phyloP scores from a whole-genome alignment of 2,888 invertebrate genomes.

The Ophion ellenae region DNA sequence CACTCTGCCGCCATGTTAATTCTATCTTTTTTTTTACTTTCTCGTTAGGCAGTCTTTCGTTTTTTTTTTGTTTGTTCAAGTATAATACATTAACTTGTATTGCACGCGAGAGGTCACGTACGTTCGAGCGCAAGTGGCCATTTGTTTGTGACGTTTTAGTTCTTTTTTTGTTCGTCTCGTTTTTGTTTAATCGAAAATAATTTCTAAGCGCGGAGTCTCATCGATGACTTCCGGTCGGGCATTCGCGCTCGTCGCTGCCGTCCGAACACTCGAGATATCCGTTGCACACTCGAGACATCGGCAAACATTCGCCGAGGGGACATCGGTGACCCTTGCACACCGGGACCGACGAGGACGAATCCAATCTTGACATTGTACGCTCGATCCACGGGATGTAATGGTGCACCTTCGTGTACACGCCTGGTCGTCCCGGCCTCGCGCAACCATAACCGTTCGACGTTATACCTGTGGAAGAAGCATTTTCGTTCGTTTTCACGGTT shows the following conservation, averaged over 20 bases:
- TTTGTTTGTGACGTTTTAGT: neutral
- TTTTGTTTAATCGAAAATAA: conserved; percentile 1
- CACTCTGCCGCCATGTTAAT: conserved; percentile 7
- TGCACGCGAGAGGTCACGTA: conserved; percentile 44
- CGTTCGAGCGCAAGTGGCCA: neutral
- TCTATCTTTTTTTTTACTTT: conserved; percentile 12
- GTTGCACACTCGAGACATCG: conserved; percentile 89
- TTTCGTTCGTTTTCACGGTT: neutral
- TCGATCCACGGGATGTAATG: conserved; percentile 91
- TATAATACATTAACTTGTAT: conserved; percentile 47
- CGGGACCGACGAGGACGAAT: conserved; percentile 72
- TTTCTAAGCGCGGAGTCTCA: conserved; percentile 20
- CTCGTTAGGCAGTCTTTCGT: conserved; percentile 57
- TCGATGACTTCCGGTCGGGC: conserved; percentile 75
- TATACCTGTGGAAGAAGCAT: conserved; percentile 85
- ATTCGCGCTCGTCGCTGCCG: conserved; percentile 89
- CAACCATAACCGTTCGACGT: conserved; percentile 93
- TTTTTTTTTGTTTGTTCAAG: neutral
- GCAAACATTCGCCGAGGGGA: conserved; percentile 90
- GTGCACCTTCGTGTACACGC: conserved; percentile 92
- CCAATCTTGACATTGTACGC: conserved; percentile 83
- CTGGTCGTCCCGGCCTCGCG: conserved; percentile 91
- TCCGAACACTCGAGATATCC: conserved; percentile 92
- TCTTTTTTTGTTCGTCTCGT: neutral
- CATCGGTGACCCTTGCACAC: conserved; percentile 89